phyloP scores from a whole-genome alignment of 2,797 vertebrate genomes.

The Uromys caudimaculatus region DNA sequence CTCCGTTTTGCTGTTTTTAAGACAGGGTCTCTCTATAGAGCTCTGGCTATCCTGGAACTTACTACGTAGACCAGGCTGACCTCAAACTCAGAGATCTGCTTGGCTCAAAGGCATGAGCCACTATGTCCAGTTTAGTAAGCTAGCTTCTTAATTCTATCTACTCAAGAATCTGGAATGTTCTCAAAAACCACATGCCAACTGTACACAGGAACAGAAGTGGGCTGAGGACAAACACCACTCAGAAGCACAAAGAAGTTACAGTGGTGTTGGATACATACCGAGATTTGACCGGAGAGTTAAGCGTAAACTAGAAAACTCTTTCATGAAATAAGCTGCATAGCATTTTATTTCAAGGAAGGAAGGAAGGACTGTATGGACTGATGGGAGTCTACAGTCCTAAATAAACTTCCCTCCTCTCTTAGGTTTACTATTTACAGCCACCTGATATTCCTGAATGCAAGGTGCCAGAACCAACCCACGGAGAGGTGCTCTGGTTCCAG shows the following conservation, averaged over 20 bases:
- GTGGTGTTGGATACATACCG: neutral
- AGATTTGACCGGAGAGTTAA: neutral
- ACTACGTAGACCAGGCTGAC: neutral
- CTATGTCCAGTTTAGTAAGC: neutral
- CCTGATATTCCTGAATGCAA: slow-evolving; percentile 36
- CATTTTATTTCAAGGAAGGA: neutral
- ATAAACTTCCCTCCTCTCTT: neutral
- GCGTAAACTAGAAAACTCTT: neutral
- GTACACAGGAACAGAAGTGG: neutral
- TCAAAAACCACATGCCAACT: neutral
- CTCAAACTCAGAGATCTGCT: neutral
- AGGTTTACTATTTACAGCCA: neutral
- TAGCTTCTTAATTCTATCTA: neutral
- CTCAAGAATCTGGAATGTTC: neutral
- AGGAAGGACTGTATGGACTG: neutral
- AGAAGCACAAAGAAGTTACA: neutral
- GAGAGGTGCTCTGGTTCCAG: neutral
- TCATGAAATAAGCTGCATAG: neutral
- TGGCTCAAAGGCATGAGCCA: neutral
- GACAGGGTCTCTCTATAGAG: neutral
- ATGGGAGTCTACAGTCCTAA: neutral
- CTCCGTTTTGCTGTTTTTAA: neutral
- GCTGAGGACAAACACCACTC: neutral
- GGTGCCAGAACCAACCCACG: slow-evolving; percentile 37
- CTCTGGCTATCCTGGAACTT: neutral